Evolutionary conservation across 2,113 vertebrate genomes (phyloP).

Genomic region (Anguilla japonica): DNA sequence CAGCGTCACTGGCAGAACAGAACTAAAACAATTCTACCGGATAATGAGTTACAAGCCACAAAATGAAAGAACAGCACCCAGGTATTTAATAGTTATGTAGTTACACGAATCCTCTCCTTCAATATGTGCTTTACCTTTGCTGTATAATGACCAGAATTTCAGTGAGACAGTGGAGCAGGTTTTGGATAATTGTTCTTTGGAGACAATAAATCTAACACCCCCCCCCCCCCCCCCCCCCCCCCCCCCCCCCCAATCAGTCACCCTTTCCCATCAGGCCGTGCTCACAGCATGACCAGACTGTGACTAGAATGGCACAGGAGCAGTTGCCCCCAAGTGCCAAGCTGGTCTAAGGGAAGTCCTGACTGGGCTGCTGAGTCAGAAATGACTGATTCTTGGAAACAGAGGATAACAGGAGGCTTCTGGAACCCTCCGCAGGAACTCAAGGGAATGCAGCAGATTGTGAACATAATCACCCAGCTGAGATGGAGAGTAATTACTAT

Average conservation of each 20-base stretch:
- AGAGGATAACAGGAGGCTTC: not conserved
- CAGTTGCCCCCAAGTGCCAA: not conserved
- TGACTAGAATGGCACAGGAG: not conserved
- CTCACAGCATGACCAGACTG: not conserved
- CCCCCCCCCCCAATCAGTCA: not conserved
- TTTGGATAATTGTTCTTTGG: not conserved
- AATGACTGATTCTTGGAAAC: not conserved
- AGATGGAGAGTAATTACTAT: not conserved
- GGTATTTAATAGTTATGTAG: not conserved
- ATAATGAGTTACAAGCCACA: conserved; percentile 3
- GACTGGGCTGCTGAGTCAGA: not conserved
- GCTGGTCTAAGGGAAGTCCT: not conserved
- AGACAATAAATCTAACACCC: not conserved
- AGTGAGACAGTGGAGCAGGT: not conserved
- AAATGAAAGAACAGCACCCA: not conserved
- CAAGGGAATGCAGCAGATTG: not conserved
- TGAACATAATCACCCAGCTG: not conserved
- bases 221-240: not conserved
- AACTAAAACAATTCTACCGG: not conserved
- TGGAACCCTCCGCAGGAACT: not conserved
- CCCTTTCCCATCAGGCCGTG: not conserved
- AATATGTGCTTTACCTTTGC: not conserved
- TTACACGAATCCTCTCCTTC: not conserved
- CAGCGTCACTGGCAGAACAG: not conserved
- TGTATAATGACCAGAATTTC: not conserved